These are phyloP conservation scores for Octonoba sinensis DNA, from an alignment of 2,888 invertebrate genomes.

Conservation along the genomic window DNA sequence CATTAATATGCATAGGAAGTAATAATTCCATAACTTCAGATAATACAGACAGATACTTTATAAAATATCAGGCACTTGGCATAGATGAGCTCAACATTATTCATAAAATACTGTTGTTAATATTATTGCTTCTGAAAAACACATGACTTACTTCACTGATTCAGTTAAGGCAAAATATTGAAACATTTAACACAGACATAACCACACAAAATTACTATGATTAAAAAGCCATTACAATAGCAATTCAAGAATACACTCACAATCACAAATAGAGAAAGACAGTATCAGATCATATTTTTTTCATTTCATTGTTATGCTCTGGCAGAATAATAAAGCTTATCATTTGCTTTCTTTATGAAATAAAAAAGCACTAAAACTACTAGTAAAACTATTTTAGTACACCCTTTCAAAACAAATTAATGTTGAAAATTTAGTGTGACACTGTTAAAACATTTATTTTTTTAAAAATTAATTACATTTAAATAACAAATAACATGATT, in stretches of 20 bases:
- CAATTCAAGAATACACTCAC: slow-evolving; percentile 1
- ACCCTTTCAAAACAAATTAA: no score
- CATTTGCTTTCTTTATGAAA: no score
- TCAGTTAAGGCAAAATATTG: slow-evolving; percentile 18
- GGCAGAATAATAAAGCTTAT: no score
- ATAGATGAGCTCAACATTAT: slow-evolving; percentile 60
- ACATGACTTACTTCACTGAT: slow-evolving; percentile 11
- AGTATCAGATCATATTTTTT: no score
- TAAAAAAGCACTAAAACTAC: no score
- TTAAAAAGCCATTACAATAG: neutral
- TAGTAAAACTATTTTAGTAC: no score
- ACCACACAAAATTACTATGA: neutral
- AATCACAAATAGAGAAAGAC: no score
- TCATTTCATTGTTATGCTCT: no score
- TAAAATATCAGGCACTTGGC: slow-evolving; percentile 62
- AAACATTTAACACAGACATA: slow-evolving; percentile 1
- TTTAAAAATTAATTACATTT: no score
- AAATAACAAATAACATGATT: no score
- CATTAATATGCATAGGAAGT: slow-evolving; percentile 49
- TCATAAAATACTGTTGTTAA: slow-evolving; percentile 58
- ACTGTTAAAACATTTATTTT: no score
- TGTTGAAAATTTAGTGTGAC: no score
- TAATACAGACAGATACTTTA: slow-evolving; percentile 61
- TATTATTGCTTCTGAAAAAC: slow-evolving; percentile 59
- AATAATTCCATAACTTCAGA: slow-evolving; percentile 43